These are phyloP conservation scores for Hirtodrosophila histrioides DNA, from an alignment of 2,888 invertebrate species.

Conservation along the genomic window DNA sequence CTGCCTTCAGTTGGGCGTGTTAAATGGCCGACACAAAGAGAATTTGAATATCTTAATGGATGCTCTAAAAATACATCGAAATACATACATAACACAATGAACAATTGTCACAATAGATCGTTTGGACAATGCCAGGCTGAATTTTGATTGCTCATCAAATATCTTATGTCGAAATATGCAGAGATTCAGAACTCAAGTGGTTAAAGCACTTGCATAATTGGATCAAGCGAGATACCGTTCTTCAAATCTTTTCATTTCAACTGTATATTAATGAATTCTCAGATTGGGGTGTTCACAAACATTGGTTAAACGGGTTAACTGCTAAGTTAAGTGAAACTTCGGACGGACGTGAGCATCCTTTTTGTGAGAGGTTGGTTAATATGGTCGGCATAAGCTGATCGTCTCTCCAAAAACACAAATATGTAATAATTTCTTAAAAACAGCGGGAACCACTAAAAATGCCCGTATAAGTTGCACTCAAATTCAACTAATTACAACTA, in stretches of 20 bases:
- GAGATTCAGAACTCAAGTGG: background rate
- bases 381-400: no score
- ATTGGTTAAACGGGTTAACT: no score
- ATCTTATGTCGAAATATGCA: background rate
- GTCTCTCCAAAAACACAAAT: no score
- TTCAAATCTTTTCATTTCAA: background rate
- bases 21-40: constrained; percentile 24
- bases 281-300: no score
- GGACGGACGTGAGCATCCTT: no score
- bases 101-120: constrained; percentile 41
- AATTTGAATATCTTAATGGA: constrained; percentile 36
- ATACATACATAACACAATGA: constrained; percentile 19
- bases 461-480: no score
- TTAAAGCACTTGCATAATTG: constrained; percentile 8
- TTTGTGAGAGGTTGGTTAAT: no score
- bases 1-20: constrained; percentile 47
- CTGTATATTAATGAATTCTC: no score
- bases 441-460: no score
- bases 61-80: constrained; percentile 20
- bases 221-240: background rate
- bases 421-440: no score
- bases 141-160: constrained; percentile 10
- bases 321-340: no score
- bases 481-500: no score
- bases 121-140: constrained; percentile 6